Conservation (phyloP, 2,113 vertebrate species). For the Tetrao urogallus region DNA sequence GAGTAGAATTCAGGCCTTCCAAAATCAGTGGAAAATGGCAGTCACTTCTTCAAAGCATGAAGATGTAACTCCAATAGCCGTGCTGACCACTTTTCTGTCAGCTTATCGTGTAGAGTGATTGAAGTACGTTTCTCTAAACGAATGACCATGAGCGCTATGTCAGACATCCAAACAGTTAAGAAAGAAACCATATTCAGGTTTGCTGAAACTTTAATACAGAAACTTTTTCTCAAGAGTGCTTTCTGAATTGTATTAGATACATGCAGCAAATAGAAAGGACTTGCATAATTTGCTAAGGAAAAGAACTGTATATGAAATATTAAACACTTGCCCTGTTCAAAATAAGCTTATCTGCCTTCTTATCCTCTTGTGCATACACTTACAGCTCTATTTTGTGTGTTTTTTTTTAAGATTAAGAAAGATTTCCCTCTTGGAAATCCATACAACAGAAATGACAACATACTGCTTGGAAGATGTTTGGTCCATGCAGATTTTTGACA, state of each 20-base stretch:
- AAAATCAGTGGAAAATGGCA: not conserved
- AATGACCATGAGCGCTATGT: not conserved
- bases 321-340: not conserved
- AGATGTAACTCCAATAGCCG: not conserved
- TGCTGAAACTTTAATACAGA: not conserved
- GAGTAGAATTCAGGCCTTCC: not conserved
- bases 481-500: not conserved
- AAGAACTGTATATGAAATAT: not conserved
- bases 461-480: not conserved
- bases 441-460: not conserved
- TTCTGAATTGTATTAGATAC: not conserved
- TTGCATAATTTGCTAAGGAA: not conserved
- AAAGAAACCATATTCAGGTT: not conserved
- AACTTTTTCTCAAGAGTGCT: slow-evolving; percentile 3
- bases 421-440: not conserved
- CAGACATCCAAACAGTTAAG: slow-evolving; percentile 5
- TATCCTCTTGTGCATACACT: not conserved
- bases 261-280: not conserved
- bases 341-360: slow-evolving; percentile 1
- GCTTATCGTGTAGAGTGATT: slow-evolving; percentile 20
- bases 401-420: not conserved
- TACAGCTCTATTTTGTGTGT: not conserved
- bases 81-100: slow-evolving; percentile 30
- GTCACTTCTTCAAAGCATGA: not conserved
- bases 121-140: slow-evolving; percentile 29